A percentile compares a stretch with the other conserved stretches of the same genome.
phyloP scores from a whole-genome alignment of 2,888 invertebrate genomes.

The Atrina japonica region DNA sequence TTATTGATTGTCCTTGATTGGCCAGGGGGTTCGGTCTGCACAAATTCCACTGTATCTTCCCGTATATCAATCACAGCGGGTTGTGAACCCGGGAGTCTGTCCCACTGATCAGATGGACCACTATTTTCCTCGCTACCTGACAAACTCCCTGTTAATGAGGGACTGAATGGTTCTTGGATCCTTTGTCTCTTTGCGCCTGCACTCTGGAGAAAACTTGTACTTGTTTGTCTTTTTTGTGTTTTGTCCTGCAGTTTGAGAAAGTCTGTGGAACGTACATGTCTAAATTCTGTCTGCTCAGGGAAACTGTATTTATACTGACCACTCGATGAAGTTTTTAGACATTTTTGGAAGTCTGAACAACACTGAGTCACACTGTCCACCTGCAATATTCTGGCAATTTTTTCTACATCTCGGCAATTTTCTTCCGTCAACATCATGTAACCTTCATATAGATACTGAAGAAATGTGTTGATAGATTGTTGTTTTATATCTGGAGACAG shows the following conservation, averaged over 20 bases:
- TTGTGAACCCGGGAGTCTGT: conserved; percentile 9
- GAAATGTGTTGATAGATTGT: conserved; percentile 8
- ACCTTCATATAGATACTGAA: conserved; percentile 46
- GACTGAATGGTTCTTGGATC: conserved; percentile 1
- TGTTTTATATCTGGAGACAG: conserved; percentile 38
- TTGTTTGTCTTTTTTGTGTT: conserved; percentile 1
- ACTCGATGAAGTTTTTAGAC: too few species aligned
- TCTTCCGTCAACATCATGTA: conserved; percentile 46
- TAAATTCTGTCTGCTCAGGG: conserved; percentile 11
- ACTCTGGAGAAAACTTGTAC: conserved; percentile 1
- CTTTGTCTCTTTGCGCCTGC: conserved; percentile 9
- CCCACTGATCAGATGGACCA: conserved; percentile 13
- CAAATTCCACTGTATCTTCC: conserved; percentile 19
- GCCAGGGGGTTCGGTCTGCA: conserved; percentile 15
- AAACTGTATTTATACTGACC: conserved; percentile 4
- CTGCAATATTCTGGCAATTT: conserved; percentile 40
- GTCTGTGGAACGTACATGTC: conserved; percentile 9
- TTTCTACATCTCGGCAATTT: conserved; percentile 40
- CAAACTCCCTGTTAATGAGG: conserved; percentile 11
- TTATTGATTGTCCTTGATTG: neutral
- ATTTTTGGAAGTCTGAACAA: conserved; percentile 6
- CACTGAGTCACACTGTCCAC: conserved; percentile 32
- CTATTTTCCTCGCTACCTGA: conserved; percentile 7
- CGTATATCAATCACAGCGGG: conserved; percentile 15
- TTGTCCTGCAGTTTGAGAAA: conserved; percentile 7